These are phyloP conservation scores for Artibeus jamaicensis DNA, from an alignment of 2,797 vertebrate genomes.

Conservation along the genomic window DNA sequence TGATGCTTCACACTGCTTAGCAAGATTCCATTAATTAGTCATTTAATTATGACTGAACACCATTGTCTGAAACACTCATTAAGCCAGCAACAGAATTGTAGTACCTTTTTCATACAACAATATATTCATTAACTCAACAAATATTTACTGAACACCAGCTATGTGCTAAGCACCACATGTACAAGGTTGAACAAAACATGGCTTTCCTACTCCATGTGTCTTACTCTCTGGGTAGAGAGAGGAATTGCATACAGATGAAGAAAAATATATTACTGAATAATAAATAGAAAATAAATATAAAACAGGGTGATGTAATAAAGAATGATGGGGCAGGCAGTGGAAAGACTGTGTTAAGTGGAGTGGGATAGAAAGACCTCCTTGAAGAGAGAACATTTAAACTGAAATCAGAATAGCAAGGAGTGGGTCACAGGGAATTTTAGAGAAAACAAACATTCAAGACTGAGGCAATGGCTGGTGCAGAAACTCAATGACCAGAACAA, in stretches of 20 bases:
- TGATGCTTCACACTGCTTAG: conserved; percentile 22
- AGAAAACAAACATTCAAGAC: background rate
- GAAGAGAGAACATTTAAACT: background rate
- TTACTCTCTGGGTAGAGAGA: background rate
- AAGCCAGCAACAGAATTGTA: background rate
- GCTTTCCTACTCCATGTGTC: background rate
- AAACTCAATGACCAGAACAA: background rate
- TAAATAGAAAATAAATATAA: background rate
- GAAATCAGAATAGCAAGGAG: background rate
- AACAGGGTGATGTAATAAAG: background rate
- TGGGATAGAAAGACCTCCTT: background rate
- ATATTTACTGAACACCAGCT: background rate
- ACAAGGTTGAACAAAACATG: background rate
- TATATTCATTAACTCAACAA: background rate
- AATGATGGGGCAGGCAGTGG: background rate
- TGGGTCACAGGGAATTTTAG: background rate
- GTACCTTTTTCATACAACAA: background rate
- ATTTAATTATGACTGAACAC: conserved; percentile 28
- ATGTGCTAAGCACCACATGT: background rate
- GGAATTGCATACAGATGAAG: background rate
- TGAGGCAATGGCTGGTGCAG: background rate
- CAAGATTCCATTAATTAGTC: conserved; percentile 46
- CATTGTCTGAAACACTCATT: background rate
- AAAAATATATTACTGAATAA: background rate
- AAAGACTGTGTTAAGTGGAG: background rate